Conservation (phyloP, 2,797 vertebrate species). For the Amblyopsis hoosieri region DNA sequence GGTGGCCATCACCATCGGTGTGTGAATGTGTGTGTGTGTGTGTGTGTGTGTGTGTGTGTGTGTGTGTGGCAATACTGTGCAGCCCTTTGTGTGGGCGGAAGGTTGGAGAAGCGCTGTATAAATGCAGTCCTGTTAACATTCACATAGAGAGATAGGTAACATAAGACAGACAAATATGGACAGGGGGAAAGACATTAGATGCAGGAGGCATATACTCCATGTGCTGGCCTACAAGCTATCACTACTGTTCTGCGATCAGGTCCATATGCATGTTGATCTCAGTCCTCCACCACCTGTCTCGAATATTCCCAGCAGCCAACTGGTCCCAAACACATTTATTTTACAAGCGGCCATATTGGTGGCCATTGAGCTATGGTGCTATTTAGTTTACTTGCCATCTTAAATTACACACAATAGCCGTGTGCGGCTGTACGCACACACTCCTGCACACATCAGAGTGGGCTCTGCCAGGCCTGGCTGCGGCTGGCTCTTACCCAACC, state of each 20-base stretch:
- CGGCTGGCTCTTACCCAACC: constrained; percentile 49
- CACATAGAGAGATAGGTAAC: too few species aligned
- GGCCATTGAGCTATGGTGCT: constrained; percentile 72
- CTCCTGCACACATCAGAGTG: constrained; percentile 66
- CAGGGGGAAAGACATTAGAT: constrained; percentile 33
- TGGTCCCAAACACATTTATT: constrained; percentile 67
- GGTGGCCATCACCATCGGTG: too few species aligned
- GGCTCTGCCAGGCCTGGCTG: constrained; percentile 54
- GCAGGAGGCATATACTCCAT: constrained; percentile 52
- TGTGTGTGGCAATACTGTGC: too few species aligned
- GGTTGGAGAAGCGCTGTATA: too few species aligned
- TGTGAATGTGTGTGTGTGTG: too few species aligned
- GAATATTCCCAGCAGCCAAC: constrained; percentile 68
- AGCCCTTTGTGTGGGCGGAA: too few species aligned
- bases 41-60: too few species aligned
- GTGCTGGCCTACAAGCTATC: constrained; percentile 66
- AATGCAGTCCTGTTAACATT: too few species aligned
- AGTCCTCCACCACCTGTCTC: constrained; percentile 74
- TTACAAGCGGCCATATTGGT: constrained; percentile 75
- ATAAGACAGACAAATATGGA: constrained; percentile 17
- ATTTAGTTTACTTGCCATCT: constrained; percentile 77
- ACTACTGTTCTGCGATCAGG: constrained; percentile 84
- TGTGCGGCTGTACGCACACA: constrained; percentile 61
- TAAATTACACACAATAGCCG: constrained; percentile 74
- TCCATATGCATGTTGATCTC: constrained; percentile 75